A percentile compares a stretch with the other conserved stretches of the same genome.
phyloP scores from a whole-genome alignment of 1,140 invertebrate species.

The Brachionus rotundiformis region DNA sequence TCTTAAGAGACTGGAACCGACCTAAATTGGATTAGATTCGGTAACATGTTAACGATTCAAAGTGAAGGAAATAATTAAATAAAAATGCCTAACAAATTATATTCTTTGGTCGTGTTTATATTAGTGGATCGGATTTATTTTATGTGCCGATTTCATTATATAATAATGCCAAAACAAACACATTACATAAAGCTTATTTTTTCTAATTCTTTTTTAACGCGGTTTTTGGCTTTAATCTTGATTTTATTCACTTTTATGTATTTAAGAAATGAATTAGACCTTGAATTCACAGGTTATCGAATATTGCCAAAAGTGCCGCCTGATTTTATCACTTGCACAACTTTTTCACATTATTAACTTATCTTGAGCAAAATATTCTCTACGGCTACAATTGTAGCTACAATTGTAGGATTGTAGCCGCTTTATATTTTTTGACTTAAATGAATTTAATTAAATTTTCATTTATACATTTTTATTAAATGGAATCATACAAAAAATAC shows the following conservation, averaged over 20 bases:
- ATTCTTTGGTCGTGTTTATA: background rate
- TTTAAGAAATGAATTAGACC: background rate
- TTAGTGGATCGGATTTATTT: constrained; percentile 4
- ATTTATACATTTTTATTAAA: too few species aligned
- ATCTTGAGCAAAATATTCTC: too few species aligned
- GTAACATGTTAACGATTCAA: background rate
- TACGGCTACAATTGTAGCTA: too few species aligned
- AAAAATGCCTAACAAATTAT: constrained; percentile 16
- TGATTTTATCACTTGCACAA: too few species aligned
- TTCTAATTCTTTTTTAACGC: background rate
- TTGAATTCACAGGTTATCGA: background rate
- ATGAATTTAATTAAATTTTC: too few species aligned
- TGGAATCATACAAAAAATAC: too few species aligned
- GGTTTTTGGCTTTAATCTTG: background rate
- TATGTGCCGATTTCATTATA: background rate
- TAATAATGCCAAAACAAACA: constrained; percentile 31
- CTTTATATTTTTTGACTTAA: too few species aligned
- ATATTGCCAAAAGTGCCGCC: too few species aligned
- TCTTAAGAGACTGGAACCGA: background rate
- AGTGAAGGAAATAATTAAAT: constrained; percentile 15
- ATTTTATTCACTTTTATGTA: background rate
- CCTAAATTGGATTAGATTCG: constrained; percentile 5
- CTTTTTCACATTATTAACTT: too few species aligned
- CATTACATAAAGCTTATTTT: constrained; percentile 1
- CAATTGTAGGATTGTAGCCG: too few species aligned